These are phyloP conservation scores for Acrocephalus arundinaceus DNA, from an alignment of 2,113 vertebrate genomes.

Conservation along the genomic window DNA sequence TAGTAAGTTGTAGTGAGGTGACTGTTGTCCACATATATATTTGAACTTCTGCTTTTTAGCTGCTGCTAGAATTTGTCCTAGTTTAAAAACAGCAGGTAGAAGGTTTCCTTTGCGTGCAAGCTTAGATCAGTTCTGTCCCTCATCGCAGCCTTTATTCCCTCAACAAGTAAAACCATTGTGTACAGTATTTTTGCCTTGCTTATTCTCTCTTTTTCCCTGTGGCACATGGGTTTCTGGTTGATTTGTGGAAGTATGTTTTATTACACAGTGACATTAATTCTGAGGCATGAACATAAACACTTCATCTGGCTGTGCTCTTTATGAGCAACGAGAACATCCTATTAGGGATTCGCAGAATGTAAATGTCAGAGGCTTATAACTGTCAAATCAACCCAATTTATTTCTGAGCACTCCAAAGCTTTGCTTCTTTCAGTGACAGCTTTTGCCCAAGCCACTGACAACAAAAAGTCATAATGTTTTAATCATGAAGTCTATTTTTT, in stretches of 20 bases:
- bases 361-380: conserved; percentile 62
- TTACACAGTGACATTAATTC: conserved; percentile 35
- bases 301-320: conserved; percentile 32
- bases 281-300: conserved; percentile 40
- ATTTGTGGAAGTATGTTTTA: conserved; percentile 40
- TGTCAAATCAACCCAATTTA: conserved; percentile 63
- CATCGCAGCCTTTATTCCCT: neutral
- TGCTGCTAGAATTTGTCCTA: neutral
- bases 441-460: conserved; percentile 49
- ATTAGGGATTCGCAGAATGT: conserved; percentile 37
- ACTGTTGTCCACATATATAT: neutral
- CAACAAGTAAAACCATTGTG: neutral
- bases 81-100: neutral
- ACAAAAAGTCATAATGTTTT: conserved; percentile 44
- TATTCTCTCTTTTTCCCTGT: neutral
- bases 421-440: conserved; percentile 50
- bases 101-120: neutral
- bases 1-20: neutral
- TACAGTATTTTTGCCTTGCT: neutral
- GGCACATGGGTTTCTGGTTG: neutral
- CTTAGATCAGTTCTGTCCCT: neutral
- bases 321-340: conserved; percentile 23
- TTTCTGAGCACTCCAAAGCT: conserved; percentile 46
- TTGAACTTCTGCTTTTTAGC: neutral
- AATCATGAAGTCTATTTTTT: conserved; percentile 58